Base-by-base conservation (phyloP, 1,140 invertebrate genomes). In the Schmidtea mediterranea region DNA sequence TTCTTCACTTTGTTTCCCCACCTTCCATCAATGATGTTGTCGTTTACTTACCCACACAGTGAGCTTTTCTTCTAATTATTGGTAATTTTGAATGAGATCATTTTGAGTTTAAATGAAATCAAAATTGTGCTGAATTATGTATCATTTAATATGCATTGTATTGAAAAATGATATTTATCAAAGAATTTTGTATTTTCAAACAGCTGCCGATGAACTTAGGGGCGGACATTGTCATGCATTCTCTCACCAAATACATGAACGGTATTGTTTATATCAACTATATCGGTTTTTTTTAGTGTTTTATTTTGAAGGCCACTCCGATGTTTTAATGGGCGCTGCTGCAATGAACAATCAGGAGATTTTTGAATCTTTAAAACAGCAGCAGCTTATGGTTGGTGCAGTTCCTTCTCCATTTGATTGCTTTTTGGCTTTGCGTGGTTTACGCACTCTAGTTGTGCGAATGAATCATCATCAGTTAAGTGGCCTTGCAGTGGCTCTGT, bases 211-310 rank as follows among this genome's bases (percentile, higher is more conserved):
- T 97, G 22, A 73, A 76, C 16, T 68, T 90, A 22, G 90, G 90
- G 9, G 87, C 81, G 1, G 87, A 97, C 66, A 71, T 94, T 43
- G 76, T 79, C 1, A 66, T 83, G 53, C 89, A 95, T 67, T 97
- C 89, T 0, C 56, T 90, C 22, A 92, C 87, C 0, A 98, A 97
- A 65, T 97, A 94, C 58, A 86, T 95, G 75, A 95, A 95, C 66
- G 90, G 68, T n/a, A n/a, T n/a, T n/a, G n/a, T n/a, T n/a, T n/a
- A 64, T 55, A 54, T 57, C 37, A 43, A 53, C 16, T 49, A 36
- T 24, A 23, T 32, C 10, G 43, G 24, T 57, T 40, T 51, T 49
- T 1, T 46, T 59, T 23, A 58, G 58, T 45, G 2, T 51, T 68
- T 66, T 90, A n/a, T n/a, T n/a, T n/a, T n/a, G n/a, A n/a, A n/a